A percentile compares a stretch with the other conserved stretches of the same genome.
Conservation (phyloP, 2,888 invertebrate species). For the Colostygia pectinataria region DNA sequence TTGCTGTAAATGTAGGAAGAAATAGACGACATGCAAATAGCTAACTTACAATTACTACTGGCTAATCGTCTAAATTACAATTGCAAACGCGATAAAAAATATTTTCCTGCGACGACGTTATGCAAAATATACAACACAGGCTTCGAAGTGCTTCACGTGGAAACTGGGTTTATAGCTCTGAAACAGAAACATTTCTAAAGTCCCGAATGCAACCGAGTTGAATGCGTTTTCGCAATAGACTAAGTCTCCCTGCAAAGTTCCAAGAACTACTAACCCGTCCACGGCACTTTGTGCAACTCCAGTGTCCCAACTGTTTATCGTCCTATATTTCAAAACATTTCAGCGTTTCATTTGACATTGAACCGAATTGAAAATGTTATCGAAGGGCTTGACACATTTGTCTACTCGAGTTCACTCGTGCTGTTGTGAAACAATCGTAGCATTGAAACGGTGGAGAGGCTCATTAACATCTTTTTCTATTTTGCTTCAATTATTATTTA, state of each 20-base stretch:
- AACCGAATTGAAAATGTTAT: conserved; percentile 73
- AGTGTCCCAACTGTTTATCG: conserved; percentile 53
- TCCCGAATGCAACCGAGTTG: conserved; percentile 60
- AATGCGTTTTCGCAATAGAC: conserved; percentile 66
- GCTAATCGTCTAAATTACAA: conserved; percentile 30
- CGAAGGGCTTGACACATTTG: conserved; percentile 64
- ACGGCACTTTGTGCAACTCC: conserved; percentile 38
- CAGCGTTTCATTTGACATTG: conserved; percentile 68
- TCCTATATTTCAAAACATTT: conserved; percentile 68
- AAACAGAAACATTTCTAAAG: conserved; percentile 74
- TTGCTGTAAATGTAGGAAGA: conserved; percentile 33
- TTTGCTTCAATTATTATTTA: conserved; percentile 63
- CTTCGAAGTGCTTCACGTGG: conserved; percentile 39
- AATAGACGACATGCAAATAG: conserved; percentile 33
- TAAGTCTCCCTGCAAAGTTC: conserved; percentile 67
- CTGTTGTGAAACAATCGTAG: conserved; percentile 60
- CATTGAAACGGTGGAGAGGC: conserved; percentile 53
- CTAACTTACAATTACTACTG: conserved; percentile 27
- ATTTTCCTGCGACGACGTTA: conserved; percentile 15
- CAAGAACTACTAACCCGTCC: conserved; percentile 58
- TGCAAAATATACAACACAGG: conserved; percentile 17
- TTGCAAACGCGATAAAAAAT: conserved; percentile 25
- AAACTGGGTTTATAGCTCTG: conserved; percentile 76
- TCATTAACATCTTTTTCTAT: conserved; percentile 58
- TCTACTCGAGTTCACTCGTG: conserved; percentile 42